phyloP scores from a whole-genome alignment of 2,113 vertebrate species.

The Lathamus discolor region DNA sequence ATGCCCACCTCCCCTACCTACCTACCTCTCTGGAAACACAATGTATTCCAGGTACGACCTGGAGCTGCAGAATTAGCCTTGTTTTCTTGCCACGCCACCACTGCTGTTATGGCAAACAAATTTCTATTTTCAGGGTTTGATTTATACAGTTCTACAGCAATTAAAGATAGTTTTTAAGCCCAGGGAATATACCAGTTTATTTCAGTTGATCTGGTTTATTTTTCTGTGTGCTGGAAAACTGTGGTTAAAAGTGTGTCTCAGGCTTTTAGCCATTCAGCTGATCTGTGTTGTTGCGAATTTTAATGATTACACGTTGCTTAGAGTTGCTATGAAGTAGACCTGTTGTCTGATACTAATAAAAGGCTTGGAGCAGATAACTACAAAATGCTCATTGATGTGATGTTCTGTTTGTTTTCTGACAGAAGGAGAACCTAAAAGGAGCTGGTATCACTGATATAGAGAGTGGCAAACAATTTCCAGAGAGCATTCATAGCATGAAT shows the following conservation, averaged over 20 bases:
- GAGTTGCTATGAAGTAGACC: background rate
- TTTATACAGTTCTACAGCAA: background rate
- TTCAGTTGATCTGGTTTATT: background rate
- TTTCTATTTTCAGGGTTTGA: background rate
- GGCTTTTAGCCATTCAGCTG: background rate
- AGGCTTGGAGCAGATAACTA: background rate
- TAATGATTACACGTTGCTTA: background rate
- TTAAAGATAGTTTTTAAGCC: background rate
- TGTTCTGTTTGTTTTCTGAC: background rate
- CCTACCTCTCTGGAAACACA: background rate
- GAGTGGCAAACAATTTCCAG: slow-evolving; percentile 74
- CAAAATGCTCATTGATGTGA: background rate
- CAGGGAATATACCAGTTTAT: background rate
- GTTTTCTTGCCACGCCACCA: background rate
- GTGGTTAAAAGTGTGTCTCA: background rate
- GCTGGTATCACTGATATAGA: slow-evolving; percentile 69
- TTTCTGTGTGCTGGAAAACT: background rate
- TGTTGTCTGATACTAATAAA: background rate
- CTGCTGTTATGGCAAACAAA: background rate
- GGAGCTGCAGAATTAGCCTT: background rate
- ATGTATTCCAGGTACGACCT: accelerated
- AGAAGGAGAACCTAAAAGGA: slow-evolving; percentile 77
- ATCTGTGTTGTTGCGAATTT: background rate
- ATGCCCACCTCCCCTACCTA: accelerated
- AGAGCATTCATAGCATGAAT: slow-evolving; percentile 83